Evolutionary conservation across 2,113 vertebrate species (phyloP), one percentile per base, ranked within the genome.

Genomic region (Sturnira hondurensis): DNA sequence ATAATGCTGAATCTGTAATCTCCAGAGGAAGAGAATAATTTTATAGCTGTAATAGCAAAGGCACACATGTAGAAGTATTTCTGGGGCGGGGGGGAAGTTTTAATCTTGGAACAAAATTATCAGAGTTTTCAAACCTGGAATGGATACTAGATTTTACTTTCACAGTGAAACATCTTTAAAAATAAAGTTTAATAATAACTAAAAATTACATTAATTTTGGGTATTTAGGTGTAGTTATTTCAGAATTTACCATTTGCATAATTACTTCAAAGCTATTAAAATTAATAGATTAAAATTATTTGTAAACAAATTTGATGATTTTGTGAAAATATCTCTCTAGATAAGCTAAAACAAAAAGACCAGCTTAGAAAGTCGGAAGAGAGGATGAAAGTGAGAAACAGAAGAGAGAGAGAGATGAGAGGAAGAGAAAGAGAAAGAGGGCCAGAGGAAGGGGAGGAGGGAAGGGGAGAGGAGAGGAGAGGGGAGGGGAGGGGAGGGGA

Each of bases 391-490:
- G 14, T 2, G 3, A 38, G 14, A 13, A 22, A 5, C 3, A 7
- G 13, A 13, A 11, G 2, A 7, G 0, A 1, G 2, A 50, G 0
- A 14, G 9, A 5, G 0, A 1, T 16, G 9, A 20, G 5, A 6
- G 2, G 4, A 12, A 2, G 3, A 33, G 10, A 14, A 22, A 5
- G 4, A 5, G 7, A 17, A 1, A 17, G 50, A 0, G 1, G 2
- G n/a, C n/a, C n/a, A 61, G 47, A 47, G 45, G 12, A 4, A 14
- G 12, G 16, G 5, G 5, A 28, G 1, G 20, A 20, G 12, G 5
- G 11, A 8, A 17, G n/a, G 1, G 22, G 6, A 28, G 12, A 1
- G 56, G 4, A 41, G 33, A 2, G 12, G 2, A 9, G 67, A 3
- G 36, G 1, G 6, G 28, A 19, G 9, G 4, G 19, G 16, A 14